Evolutionary conservation across 2,888 invertebrate species (phyloP).

Genomic region (Hypomecis atomaria): DNA sequence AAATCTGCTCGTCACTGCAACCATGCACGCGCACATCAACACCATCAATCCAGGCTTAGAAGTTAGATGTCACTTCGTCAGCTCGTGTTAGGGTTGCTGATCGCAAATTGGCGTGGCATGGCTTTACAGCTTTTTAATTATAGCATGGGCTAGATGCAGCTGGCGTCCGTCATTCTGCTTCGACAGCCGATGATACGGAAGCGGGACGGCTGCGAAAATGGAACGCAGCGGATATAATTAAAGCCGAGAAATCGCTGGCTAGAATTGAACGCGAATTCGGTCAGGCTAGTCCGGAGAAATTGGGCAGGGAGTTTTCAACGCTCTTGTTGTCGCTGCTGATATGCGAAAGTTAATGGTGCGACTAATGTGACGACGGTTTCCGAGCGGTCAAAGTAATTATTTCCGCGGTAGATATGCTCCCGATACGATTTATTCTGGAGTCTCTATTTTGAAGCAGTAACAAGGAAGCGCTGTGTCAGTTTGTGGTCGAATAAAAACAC

Average conservation of each 20-base stretch:
- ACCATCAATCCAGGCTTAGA: not conserved
- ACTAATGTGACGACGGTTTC: constrained; percentile 37
- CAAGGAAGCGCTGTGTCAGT: constrained; percentile 32
- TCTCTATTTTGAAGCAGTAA: constrained; percentile 37
- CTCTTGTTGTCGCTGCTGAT: constrained; percentile 40
- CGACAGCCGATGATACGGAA: constrained; percentile 75
- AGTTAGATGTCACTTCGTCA: constrained; percentile 1
- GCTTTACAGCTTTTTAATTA: constrained; percentile 46
- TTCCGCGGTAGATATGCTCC: constrained; percentile 39
- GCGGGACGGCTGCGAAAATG: constrained; percentile 74
- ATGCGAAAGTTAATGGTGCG: constrained; percentile 37
- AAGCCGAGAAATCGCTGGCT: constrained; percentile 75
- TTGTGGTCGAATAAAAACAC: constrained; percentile 34
- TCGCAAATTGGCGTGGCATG: constrained; percentile 61
- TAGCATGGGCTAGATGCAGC: constrained; percentile 41
- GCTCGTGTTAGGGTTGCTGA: constrained; percentile 52
- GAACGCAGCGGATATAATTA: constrained; percentile 83
- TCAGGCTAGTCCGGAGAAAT: constrained; percentile 54
- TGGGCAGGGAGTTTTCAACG: constrained; percentile 40
- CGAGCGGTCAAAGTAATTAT: constrained; percentile 41
- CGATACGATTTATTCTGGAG: constrained; percentile 31
- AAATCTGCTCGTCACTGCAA: constrained; percentile 43
- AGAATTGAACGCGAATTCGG: constrained; percentile 73
- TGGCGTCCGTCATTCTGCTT: constrained; percentile 53
- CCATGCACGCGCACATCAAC: constrained; percentile 33